Evolutionary conservation across 2,888 invertebrate species (phyloP).

Genomic region (Eurytoma californica): DNA sequence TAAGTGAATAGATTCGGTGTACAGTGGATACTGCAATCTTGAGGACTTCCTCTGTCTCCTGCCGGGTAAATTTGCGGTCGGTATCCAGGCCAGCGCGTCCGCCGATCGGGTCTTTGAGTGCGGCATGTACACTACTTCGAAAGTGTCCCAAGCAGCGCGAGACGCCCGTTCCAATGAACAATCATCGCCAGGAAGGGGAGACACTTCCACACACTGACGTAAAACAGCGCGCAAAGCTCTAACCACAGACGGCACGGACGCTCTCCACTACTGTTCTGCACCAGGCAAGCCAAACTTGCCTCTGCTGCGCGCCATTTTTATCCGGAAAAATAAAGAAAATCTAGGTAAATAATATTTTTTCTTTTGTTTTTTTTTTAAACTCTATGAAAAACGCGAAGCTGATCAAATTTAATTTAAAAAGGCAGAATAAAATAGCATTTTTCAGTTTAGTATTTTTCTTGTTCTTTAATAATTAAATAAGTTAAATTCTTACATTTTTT

Average conservation of each 20-base stretch:
- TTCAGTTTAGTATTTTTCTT: no score
- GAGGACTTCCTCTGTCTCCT: slow-evolving; percentile 22
- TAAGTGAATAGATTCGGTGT: slow-evolving; percentile 3
- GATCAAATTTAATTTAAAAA: background rate
- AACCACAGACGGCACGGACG: background rate
- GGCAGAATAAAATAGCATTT: no score
- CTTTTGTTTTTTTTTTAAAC: background rate
- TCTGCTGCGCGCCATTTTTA: background rate
- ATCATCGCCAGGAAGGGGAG: slow-evolving; percentile 16
- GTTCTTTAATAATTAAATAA: no score
- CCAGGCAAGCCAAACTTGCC: background rate
- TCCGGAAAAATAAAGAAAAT: background rate
- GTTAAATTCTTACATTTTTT: no score
- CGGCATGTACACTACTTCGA: slow-evolving; percentile 32
- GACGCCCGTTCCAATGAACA: slow-evolving; percentile 40
- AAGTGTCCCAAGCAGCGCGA: slow-evolving; percentile 45
- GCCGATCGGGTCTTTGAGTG: slow-evolving; percentile 22
- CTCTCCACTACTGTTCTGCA: background rate
- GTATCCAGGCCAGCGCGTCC: background rate
- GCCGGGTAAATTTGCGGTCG: background rate
- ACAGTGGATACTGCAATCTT: slow-evolving; percentile 10
- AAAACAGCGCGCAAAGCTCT: background rate
- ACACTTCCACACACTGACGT: slow-evolving; percentile 8
- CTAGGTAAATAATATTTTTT: background rate
- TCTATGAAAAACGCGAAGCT: background rate